phyloP scores from a whole-genome alignment of 2,888 invertebrate genomes.

The Ariolimax columbianus region DNA sequence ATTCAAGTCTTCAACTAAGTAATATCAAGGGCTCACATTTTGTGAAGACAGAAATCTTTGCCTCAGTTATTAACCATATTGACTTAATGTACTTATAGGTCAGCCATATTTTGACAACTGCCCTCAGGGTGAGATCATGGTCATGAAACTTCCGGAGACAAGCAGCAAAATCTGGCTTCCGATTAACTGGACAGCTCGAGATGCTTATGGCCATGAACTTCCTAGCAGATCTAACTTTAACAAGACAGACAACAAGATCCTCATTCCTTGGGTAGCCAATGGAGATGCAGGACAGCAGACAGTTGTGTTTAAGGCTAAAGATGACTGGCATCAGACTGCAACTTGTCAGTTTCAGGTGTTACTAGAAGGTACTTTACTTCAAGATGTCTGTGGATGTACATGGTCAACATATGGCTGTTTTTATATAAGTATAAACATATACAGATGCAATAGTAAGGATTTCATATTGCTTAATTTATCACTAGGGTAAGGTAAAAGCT shows the following conservation, averaged over 20 bases:
- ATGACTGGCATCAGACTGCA: conserved; percentile 61
- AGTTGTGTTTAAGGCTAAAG: conserved; percentile 65
- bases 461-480: too few species aligned
- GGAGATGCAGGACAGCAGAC: conserved; percentile 64
- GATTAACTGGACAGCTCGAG: conserved; percentile 61
- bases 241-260: conserved; percentile 59
- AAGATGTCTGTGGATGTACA: background rate
- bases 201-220: conserved; percentile 60
- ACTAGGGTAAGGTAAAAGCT: too few species aligned
- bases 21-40: too few species aligned
- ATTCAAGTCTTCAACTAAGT: too few species aligned
- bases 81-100: conserved; percentile 54
- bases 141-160: conserved; percentile 58
- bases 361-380: conserved; percentile 61
- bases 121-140: conserved; percentile 62
- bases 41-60: too few species aligned
- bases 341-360: conserved; percentile 66
- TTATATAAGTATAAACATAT: too few species aligned
- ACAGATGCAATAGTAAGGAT: too few species aligned
- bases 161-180: conserved; percentile 57
- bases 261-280: conserved; percentile 63
- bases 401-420: background rate
- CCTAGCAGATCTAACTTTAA: conserved; percentile 63
- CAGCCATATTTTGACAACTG: conserved; percentile 67
- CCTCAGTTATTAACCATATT: too few species aligned